Base-by-base conservation (phyloP, 92 coral and sea anemone species). In the Palythoa grandiflora region DNA sequence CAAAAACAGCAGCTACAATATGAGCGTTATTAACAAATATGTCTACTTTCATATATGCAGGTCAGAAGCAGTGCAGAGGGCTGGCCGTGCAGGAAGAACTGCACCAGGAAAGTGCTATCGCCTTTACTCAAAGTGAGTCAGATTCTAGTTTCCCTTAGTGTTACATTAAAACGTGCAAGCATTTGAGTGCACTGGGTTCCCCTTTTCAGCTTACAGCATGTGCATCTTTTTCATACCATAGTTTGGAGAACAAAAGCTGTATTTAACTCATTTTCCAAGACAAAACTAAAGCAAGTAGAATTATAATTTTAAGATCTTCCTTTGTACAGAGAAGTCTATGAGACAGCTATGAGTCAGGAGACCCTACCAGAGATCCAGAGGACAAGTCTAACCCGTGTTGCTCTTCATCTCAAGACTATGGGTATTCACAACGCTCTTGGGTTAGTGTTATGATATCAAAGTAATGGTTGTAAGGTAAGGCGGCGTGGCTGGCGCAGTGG, bases 11-110 rank as follows among this genome's bases (percentile, higher is more conserved):
- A 16, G 3, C 20, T 17, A 16, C 20, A 16, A 6, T 35, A 21
- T 63, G 1, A 63, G 1, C 7, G 55, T 51, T 52, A 21, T 28
- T 77, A 3, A 77, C 9, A 77, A 21, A 52, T 17, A 16, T 44
- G n/a, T 13, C 20, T 15, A 12, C 44, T 13, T 78, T 55, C 7
- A 17, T 39, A 37, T 70, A 28, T 54, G 40, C 71, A 96, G 98
- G 75, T 96, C 98, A 74, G 98, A 96, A 73, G 98, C 98, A 5
- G 89, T 93, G 40, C 98, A 96, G 73, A 94, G 98, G 84, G 87
- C 94, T n/a, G 98, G 98, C 9, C 90, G 98, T 72, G 98, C 98
- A 19, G 98, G 98, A 1, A 84, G 98, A 83, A 96, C 98, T 53
- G 88, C 92, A 15, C 88, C 95, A 37, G 98, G 98, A 44, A 91